These are phyloP conservation scores for Anodontia alba DNA, from an alignment of 2,888 invertebrate species.

Conservation along the genomic window DNA sequence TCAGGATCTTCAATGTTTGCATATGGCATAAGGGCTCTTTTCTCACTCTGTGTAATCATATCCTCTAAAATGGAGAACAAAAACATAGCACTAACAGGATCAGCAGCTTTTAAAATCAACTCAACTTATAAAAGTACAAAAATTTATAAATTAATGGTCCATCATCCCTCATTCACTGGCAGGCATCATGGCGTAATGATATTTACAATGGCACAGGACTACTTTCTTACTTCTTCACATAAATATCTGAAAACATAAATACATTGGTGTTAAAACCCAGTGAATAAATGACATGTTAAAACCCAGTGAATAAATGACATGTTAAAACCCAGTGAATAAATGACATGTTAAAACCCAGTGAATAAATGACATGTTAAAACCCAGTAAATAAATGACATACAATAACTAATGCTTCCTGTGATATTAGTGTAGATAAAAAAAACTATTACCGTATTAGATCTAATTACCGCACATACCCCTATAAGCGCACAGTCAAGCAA, in stretches of 20 bases:
- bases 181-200: constrained; percentile 24
- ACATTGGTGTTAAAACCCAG: no score
- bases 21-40: neutral
- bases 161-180: neutral
- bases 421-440: no score
- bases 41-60: neutral
- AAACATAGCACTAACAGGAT: constrained; percentile 16
- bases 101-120: neutral
- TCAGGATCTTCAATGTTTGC: neutral
- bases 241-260: constrained; percentile 75
- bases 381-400: no score
- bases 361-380: no score
- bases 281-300: no score
- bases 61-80: constrained; percentile 18
- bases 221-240: constrained; percentile 68
- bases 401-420: no score
- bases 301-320: no score
- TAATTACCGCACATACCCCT: no score
- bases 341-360: no score
- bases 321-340: no score
- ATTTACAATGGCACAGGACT: constrained; percentile 25
- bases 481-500: no score
- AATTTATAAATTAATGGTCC: constrained; percentile 19
- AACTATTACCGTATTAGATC: no score
- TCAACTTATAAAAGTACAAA: constrained; percentile 14